Evolutionary conservation across 2,888 invertebrate genomes (phyloP).

Genomic region (Heteropelma amictum): DNA sequence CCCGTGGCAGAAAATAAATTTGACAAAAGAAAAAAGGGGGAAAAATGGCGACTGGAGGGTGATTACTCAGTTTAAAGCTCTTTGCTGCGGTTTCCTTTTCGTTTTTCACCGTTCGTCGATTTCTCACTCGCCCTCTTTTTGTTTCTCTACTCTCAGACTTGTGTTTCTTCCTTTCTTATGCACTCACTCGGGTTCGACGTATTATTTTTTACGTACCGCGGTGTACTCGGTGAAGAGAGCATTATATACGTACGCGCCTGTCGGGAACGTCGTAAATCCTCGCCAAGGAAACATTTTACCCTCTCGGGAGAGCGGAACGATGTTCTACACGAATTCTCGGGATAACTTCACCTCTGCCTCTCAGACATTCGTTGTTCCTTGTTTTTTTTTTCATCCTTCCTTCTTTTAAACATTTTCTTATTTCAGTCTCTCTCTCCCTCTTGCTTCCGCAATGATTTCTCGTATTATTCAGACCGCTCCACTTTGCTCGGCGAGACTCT

Average conservation of each 20-base stretch:
- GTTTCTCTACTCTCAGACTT: not conserved
- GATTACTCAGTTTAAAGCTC: constrained; percentile 16
- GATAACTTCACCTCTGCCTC: constrained; percentile 56
- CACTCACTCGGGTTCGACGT: constrained; percentile 20
- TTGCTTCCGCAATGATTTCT: constrained; percentile 3
- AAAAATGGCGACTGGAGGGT: not conserved
- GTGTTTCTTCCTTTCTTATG: constrained; percentile 18
- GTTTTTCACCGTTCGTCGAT: constrained; percentile 12
- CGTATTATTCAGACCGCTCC: not conserved
- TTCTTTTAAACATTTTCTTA: not conserved
- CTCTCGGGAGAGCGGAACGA: constrained; percentile 44
- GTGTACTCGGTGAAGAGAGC: not conserved
- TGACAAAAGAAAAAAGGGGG: not conserved
- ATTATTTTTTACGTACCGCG: constrained; percentile 27
- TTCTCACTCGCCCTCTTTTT: not conserved
- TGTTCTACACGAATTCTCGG: constrained; percentile 59
- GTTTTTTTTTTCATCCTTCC: not conserved
- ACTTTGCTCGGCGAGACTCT: constrained; percentile 7
- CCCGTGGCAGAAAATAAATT: not conserved
- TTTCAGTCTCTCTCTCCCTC: constrained; percentile 20
- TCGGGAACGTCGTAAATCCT: constrained; percentile 55
- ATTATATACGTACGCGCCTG: constrained; percentile 13
- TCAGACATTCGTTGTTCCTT: not conserved
- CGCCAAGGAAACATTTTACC: constrained; percentile 53
- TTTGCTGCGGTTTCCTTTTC: constrained; percentile 33